A percentile compares a stretch with the other conserved stretches of the same genome.
Evolutionary conservation across 2,888 invertebrate genomes (phyloP).

Genomic region (Lithosia quadra): DNA sequence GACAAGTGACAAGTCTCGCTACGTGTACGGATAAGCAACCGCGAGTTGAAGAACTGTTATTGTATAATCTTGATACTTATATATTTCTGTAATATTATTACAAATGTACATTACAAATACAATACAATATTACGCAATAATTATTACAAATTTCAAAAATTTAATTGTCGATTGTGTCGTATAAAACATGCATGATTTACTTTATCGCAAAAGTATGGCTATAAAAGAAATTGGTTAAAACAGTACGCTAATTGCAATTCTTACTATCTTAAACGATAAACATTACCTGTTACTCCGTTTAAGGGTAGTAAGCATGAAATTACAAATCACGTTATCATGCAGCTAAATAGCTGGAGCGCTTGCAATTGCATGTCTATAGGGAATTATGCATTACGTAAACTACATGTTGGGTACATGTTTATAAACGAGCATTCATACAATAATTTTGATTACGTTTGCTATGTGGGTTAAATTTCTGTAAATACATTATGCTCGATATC

Average conservation of each 20-base stretch:
- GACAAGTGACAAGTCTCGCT: slow-evolving; percentile 81
- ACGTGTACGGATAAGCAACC: slow-evolving; percentile 79
- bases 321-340: slow-evolving; percentile 67
- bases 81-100: slow-evolving; percentile 1
- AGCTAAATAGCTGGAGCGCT: slow-evolving; percentile 53
- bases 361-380: slow-evolving; percentile 68
- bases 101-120: too few species aligned
- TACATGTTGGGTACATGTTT: slow-evolving; percentile 51
- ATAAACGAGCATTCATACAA: slow-evolving; percentile 49
- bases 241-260: slow-evolving; percentile 61
- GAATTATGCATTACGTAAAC: slow-evolving; percentile 67
- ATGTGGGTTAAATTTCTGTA: slow-evolving; percentile 40
- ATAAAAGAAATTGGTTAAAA: background rate
- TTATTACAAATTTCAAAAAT: too few species aligned
- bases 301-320: slow-evolving; percentile 59
- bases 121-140: too few species aligned
- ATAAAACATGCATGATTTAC: background rate
- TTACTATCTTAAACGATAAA: slow-evolving; percentile 64
- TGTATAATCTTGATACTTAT: slow-evolving; percentile 62
- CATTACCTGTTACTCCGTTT: slow-evolving; percentile 56
- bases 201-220: background rate
- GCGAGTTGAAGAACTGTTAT: slow-evolving; percentile 55
- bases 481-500: slow-evolving; percentile 43
- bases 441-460: slow-evolving; percentile 48
- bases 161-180: background rate